A percentile compares a stretch with the other conserved stretches of the same genome.
These are phyloP conservation scores for Drosophila heteroneura DNA, from an alignment of 2,888 invertebrate species.

Conservation along the genomic window DNA sequence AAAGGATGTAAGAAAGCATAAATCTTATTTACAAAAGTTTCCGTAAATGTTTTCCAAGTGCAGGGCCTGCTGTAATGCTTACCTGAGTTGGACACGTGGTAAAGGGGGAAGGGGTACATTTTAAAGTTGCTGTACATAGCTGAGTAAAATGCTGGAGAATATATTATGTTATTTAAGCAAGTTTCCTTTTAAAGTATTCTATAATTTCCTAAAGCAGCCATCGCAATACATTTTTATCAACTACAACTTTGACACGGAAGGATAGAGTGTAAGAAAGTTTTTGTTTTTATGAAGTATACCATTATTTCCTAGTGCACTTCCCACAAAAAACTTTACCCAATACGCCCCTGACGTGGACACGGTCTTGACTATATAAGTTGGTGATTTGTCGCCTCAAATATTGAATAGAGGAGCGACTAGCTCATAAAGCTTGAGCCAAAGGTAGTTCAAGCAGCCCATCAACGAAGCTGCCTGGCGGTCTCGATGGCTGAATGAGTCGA, in stretches of 20 bases:
- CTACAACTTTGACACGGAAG: not conserved
- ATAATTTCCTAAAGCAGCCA: not conserved
- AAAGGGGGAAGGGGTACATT: no score
- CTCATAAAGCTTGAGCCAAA: constrained; percentile 52
- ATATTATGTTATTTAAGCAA: no score
- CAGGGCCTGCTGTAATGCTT: not conserved
- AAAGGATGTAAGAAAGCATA: not conserved
- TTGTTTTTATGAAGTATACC: not conserved
- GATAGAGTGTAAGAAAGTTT: not conserved
- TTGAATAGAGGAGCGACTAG: constrained; percentile 54
- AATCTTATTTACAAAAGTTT: not conserved
- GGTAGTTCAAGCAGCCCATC: constrained; percentile 32
- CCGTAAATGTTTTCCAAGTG: not conserved
- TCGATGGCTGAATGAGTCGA: constrained; percentile 19
- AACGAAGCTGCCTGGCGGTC: not conserved
- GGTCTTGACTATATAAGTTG: constrained; percentile 18
- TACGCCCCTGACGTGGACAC: constrained; percentile 14
- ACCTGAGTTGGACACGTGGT: not conserved
- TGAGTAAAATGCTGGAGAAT: not conserved
- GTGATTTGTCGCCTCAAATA: constrained; percentile 52
- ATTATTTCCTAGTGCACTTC: not conserved
- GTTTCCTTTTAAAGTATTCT: not conserved
- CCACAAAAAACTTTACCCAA: not conserved
- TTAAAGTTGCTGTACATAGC: not conserved
- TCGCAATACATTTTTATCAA: not conserved